Evolutionary conservation across 2,888 invertebrate species (phyloP), one percentile per base, ranked within the genome.

Genomic region (Thalpophila matura): DNA sequence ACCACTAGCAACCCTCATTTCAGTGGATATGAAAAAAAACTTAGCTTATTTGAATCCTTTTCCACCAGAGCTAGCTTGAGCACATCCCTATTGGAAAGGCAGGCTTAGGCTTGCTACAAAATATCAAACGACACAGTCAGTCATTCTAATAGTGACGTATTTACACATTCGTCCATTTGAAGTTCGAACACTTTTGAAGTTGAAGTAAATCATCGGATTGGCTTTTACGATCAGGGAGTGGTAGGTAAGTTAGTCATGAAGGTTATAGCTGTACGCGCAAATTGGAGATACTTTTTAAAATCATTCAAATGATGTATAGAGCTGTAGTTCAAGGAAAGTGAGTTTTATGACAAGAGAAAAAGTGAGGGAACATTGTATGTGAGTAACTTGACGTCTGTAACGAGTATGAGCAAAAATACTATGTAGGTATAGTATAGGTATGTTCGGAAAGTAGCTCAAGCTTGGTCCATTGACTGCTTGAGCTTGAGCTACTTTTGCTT

Each of bases 141-240:
- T 24, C 42, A 49, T 35, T 56, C 33, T 46, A 40, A 45, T n/a
- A 16, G 22, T 50, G 51, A 70, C 37, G 33, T 12, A 10, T n/a
- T 20, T n/a, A 24, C 29, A 18, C 31, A 57, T n/a, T 20, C n/a
- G 6, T 14, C 31, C 33, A 22, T 14, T 42, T 42, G 24, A 37
- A 22, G 6, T 59, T 42, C 31, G 35, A 43, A 27, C 12, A 20
- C 29, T 37, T 63, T 22, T 31, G 18, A 63, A 49, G 22, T 47
- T 33, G 71, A 60, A 74, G 80, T 85, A 82, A 85, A 85, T 81
- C 79, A 76, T 67, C n/a, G 55, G 66, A 72, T 74, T 81, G 70
- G 51, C 43, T 81, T 87, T 87, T 86, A 86, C 81, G 87, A 86
- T 53, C 63, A 57, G 61, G 65, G 82, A 78, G 77, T 74, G 72